Evolutionary conservation across 2,113 vertebrate genomes (phyloP).

Genomic region (Dicentrarchus labrax): DNA sequence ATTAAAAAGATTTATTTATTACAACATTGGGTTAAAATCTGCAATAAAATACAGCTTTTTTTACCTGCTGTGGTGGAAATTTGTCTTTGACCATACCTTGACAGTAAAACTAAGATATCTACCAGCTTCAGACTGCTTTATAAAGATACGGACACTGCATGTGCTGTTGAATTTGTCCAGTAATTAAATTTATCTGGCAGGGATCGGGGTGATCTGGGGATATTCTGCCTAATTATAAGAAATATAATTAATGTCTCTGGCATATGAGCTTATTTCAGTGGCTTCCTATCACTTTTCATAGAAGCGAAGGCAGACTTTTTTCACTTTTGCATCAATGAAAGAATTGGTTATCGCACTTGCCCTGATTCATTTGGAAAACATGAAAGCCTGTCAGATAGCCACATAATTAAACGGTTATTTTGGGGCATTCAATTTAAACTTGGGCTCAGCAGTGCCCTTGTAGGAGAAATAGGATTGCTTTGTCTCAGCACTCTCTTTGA

Average conservation of each 20-base stretch:
- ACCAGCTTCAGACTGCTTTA: slow-evolving; percentile 4
- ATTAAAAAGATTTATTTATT: not conserved
- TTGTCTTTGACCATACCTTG: slow-evolving; percentile 10
- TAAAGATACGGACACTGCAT: slow-evolving; percentile 26
- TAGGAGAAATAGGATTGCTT: slow-evolving; percentile 66
- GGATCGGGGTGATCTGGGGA: slow-evolving; percentile 68
- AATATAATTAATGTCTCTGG: slow-evolving; percentile 69
- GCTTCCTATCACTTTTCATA: slow-evolving; percentile 56
- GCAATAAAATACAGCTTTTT: not conserved
- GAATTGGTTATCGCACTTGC: slow-evolving; percentile 68
- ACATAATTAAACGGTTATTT: slow-evolving; percentile 83
- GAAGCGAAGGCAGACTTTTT: slow-evolving; percentile 8
- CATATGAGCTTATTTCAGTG: slow-evolving; percentile 63
- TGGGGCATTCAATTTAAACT: slow-evolving; percentile 80
- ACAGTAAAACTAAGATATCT: slow-evolving; percentile 10
- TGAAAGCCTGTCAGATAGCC: slow-evolving; percentile 78
- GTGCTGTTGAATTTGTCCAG: slow-evolving; percentile 39
- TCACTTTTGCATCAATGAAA: slow-evolving; percentile 62
- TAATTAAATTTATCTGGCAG: slow-evolving; percentile 75
- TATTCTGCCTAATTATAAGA: slow-evolving; percentile 70
- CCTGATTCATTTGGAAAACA: slow-evolving; percentile 76
- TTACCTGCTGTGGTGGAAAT: not conserved
- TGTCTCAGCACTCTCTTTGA: slow-evolving; percentile 70
- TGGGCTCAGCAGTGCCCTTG: slow-evolving; percentile 69
- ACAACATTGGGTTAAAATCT: not conserved